phyloP scores from a whole-genome alignment of 2,797 vertebrate genomes.

The Protonibea diacanthus region DNA sequence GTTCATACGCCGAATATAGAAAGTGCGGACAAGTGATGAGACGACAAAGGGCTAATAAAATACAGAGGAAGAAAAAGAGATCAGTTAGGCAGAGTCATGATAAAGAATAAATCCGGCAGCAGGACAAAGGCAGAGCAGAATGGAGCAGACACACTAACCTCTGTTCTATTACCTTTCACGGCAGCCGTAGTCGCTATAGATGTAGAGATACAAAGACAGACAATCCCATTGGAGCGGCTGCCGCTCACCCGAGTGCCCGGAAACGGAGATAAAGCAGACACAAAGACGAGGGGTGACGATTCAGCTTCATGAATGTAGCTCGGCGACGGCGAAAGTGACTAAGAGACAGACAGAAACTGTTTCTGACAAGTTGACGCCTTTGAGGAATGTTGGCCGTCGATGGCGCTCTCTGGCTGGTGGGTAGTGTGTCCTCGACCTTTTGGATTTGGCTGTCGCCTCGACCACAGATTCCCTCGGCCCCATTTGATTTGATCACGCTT shows the following conservation, averaged over 20 bases:
- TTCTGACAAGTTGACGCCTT: slow-evolving; percentile 77
- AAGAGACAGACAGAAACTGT: slow-evolving; percentile 73
- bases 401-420: slow-evolving; percentile 49
- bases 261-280: slow-evolving; percentile 68
- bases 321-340: slow-evolving; percentile 54
- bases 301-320: slow-evolving; percentile 63
- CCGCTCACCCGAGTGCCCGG: slow-evolving; percentile 47
- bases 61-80: slow-evolving; percentile 39
- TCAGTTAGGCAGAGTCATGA: slow-evolving; percentile 28
- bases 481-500: slow-evolving; percentile 55
- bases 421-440: slow-evolving; percentile 74
- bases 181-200: slow-evolving; percentile 58
- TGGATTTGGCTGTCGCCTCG: slow-evolving; percentile 63
- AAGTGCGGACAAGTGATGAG: slow-evolving; percentile 23
- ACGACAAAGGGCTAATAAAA: slow-evolving; percentile 43
- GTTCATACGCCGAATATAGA: slow-evolving; percentile 21
- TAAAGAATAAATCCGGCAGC: slow-evolving; percentile 43
- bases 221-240: slow-evolving; percentile 61
- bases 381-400: slow-evolving; percentile 59
- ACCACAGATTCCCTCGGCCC: slow-evolving; percentile 49
- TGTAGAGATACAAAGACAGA: slow-evolving; percentile 65
- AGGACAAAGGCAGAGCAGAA: slow-evolving; percentile 47
- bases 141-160: slow-evolving; percentile 61
- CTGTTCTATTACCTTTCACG: slow-evolving; percentile 60
- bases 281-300: slow-evolving; percentile 54